Evolutionary conservation across 2,888 invertebrate genomes (phyloP).

Genomic region (Cecidostiba fungosa): DNA sequence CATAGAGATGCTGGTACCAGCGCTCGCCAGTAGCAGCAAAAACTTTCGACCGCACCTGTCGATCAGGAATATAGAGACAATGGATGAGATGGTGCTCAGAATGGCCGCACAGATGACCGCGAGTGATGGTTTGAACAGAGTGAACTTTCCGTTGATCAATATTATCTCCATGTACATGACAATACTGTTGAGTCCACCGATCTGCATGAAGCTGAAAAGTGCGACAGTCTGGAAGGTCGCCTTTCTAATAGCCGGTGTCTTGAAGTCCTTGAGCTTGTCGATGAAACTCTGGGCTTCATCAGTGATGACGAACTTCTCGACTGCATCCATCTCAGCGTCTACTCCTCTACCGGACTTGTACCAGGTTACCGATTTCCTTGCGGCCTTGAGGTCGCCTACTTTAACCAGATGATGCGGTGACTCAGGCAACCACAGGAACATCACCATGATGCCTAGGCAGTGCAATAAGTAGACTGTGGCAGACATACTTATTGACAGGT

Average conservation of each 20-base stretch:
- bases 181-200: constrained; percentile 71
- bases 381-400: not conserved
- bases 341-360: constrained; percentile 31
- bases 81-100: constrained; percentile 67
- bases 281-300: constrained; percentile 61
- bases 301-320: constrained; percentile 67
- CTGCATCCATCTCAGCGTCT: constrained; percentile 19
- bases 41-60: constrained; percentile 73
- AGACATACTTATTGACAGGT: not conserved
- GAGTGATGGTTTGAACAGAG: constrained; percentile 68
- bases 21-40: constrained; percentile 69
- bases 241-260: constrained; percentile 63
- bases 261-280: constrained; percentile 16
- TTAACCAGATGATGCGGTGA: constrained; percentile 15
- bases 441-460: not conserved
- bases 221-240: constrained; percentile 68
- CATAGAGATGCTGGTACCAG: constrained; percentile 68
- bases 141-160: constrained; percentile 68
- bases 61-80: constrained; percentile 68
- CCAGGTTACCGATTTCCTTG: constrained; percentile 15
- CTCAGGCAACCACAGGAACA: not conserved
- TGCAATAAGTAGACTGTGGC: not conserved
- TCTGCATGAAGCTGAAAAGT: constrained; percentile 71
- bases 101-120: constrained; percentile 71
- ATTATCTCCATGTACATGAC: constrained; percentile 75